Conservation (phyloP, 2,888 invertebrate genomes). For the Apotomis capreana region DNA sequence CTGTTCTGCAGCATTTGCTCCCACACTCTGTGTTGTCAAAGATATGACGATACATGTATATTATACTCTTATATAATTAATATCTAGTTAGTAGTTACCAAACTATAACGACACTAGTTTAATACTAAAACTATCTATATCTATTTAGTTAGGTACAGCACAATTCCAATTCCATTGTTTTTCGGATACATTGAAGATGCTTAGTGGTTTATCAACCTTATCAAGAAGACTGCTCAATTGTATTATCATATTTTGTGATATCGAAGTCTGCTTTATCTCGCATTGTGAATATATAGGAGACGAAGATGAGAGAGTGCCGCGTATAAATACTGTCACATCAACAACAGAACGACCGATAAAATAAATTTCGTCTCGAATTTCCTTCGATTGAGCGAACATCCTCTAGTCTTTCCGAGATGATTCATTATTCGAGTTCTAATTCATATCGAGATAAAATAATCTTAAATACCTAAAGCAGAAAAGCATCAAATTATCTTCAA, state of each 20-base stretch:
- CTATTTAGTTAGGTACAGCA: neutral
- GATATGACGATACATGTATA: too few relatives aligned
- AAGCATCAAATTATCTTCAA: too few relatives aligned
- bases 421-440: too few relatives aligned
- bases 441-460: too few relatives aligned
- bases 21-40: neutral
- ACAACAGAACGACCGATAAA: slow-evolving; percentile 17
- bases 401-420: too few relatives aligned
- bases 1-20: neutral
- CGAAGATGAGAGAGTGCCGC: slow-evolving; percentile 12
- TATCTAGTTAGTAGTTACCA: too few relatives aligned
- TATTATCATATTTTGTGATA: neutral
- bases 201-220: neutral
- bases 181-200: too few relatives aligned
- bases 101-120: neutral
- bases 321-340: neutral
- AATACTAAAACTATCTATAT: neutral
- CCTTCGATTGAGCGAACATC: neutral
- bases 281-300: neutral
- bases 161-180: neutral
- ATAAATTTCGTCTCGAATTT: neutral
- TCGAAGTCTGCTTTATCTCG: slow-evolving; percentile 13
- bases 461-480: too few relatives aligned
- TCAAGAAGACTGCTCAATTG: neutral
- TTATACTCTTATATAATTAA: too few relatives aligned